Evolutionary conservation across 1,140 invertebrate genomes (phyloP), one percentile per base, ranked within the genome.

Genomic region (Oryctes rhinoceros): DNA sequence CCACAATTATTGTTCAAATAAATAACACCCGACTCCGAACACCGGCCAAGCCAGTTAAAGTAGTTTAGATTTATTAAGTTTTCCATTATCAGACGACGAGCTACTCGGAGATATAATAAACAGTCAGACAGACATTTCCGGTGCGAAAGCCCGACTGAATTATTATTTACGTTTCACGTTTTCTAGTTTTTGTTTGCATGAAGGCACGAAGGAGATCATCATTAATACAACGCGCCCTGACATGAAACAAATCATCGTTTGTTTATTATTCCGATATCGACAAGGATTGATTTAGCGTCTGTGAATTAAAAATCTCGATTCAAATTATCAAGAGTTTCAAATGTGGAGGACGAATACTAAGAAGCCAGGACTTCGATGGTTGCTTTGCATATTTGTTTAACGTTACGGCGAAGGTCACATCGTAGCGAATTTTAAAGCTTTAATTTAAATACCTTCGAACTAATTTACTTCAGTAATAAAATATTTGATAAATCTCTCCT

Each of bases 31-130:
- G 48, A 76, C 75, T 9, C 47, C 10, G 20, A 71, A 24, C 65
- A 71, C 65, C 24, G 65, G 65, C 65, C 65, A 71, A n/a, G 47
- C 75, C 39, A 76, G 75, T 76, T 76, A 76, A 76, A 76, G 75
- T 76, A 76, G 75, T 76, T 76, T 76, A 76, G 75, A 76, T 76
- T 76, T 76, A 76, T 76, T 76, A 76, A 76, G 75, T 76, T 76
- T 76, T 76, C 75, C 75, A 76, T 76, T 76, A 76, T 76, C 75
- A 76, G 47, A 44, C 47, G 65, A 71, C 65, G 75, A 76, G 37
- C 74, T 44, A 76, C 39, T 76, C 75, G 75, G 75, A 76, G 75
- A 76, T 76, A 76, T 76, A 76, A 76, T 76, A 76, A 76, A 76
- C 75, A 47, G 75, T 76, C 75, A 76, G 75, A 76, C 75, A 49